Evolutionary conservation across 1,140 invertebrate species (phyloP).

Genomic region (Uloborus diversus): DNA sequence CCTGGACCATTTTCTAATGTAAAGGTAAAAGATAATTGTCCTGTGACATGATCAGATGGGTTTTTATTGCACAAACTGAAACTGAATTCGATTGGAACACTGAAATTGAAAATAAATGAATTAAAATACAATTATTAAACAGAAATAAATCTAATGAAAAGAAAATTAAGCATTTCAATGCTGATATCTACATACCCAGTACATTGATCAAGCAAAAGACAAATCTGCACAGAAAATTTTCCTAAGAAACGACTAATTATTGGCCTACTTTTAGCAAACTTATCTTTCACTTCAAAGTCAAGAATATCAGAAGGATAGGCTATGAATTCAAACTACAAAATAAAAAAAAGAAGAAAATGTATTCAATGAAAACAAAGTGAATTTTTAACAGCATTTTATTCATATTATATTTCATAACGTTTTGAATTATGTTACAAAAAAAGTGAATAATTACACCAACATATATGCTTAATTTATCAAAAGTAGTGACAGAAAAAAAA

Average conservation of each 20-base stretch:
- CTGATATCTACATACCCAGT: constrained; percentile 53
- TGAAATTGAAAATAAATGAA: background rate
- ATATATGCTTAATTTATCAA: too few species aligned
- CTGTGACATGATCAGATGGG: constrained; percentile 58
- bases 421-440: too few species aligned
- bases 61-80: constrained; percentile 59
- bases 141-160: background rate
- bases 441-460: too few species aligned
- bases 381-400: too few species aligned
- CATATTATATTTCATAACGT: too few species aligned
- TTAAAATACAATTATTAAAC: background rate
- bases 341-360: constrained; percentile 12
- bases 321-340: constrained; percentile 64
- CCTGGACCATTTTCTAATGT: constrained; percentile 58
- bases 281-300: constrained; percentile 70
- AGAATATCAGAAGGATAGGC: constrained; percentile 66
- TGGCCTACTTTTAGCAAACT: constrained; percentile 69
- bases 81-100: constrained; percentile 43
- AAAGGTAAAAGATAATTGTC: constrained; percentile 57
- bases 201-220: constrained; percentile 64
- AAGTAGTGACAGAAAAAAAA: too few species aligned
- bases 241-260: constrained; percentile 69
- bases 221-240: constrained; percentile 65
- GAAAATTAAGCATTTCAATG: background rate
- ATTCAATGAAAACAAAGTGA: background rate